Base-by-base conservation (phyloP, 2,888 invertebrate genomes). In the Xestia c-nigrum region DNA sequence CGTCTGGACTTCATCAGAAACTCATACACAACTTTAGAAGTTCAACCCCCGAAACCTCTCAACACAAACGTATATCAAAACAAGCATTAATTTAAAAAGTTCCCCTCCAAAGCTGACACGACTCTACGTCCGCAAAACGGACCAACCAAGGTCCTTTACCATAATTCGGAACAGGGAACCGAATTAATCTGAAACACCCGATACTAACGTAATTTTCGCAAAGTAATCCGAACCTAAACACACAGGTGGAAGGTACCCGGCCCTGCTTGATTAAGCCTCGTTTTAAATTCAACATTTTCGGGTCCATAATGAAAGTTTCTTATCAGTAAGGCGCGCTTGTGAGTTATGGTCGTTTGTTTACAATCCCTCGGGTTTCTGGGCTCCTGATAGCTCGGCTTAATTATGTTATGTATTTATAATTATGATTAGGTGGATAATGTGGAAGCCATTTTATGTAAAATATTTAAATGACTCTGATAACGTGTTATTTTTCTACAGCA, bases 231-330 rank as follows among this genome's bases (percentile, higher is more conserved):
- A 74, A 81, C 94, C 95, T 96, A 95, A 96, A 93, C 93, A 96
- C 95, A 96, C 96, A 96, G 95, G 96, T 96, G 94, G 89, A 90
- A 91, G 89, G 89, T 89, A 89, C 89, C 85, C 86, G 84, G 87
- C 79, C 88, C 91, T 92, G 93, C 92, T 95, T 95, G 95, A 96
- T 96, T 95, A 96, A 95, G 94, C 93, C 92, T 91, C 94, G 94
- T 96, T 96, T 96, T 95, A 96, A 96, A 96, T 96, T 95, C 94
- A 94, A 91, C 94, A 94, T 95, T 94, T 88, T 95, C 90, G 94
- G 93, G 93, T 91, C 88, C 88, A 90, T 96, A 96, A 96, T 96
- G 96, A 96, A 96, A 96, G 94, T 96, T 96, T 94, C 95, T 96
- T 96, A 96, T 96, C 96, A 94, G 95, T 91, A 91, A 86, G 91